Base-by-base conservation (phyloP, 2,888 invertebrate genomes). In the Kryphioiulus occultus region DNA sequence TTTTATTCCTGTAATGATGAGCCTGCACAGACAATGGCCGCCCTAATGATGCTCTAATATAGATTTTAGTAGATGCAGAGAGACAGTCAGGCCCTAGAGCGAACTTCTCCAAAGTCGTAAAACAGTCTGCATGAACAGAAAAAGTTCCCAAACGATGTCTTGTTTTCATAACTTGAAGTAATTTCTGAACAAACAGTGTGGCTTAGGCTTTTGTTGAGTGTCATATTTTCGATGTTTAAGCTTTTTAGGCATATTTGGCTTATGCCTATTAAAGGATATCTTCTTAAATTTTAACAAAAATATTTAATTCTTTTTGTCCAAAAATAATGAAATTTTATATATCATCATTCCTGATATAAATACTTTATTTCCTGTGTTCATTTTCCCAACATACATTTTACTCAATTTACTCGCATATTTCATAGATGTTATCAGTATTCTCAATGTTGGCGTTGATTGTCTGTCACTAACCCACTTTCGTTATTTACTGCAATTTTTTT, bases 41-140 rank as follows among this genome's bases (percentile, higher is more conserved):
- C 35, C 42, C 42, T 84, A 84, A 84, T 84, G 84, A 84, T 42
- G 35, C 42, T 84, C 39, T 84, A 84, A 84, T 84, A 84, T 35
- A 42, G 84, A 32, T 84, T 84, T 84, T 39, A 84, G 84, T 84
- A 42, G 35, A 84, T 84, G 84, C 84, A 84, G 4, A 39, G 84
- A 39, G 42, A 42, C 42, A 84, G 19, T 19, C 19, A 9, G 84
- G 84, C 35, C 42, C 68, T 68, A 68, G 22, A 68, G 84, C 42
- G 30, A 35, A 84, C 84, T 84, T 35, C 84, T n/a, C n/a, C 17
- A n/a, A 84, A 39, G 35, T 84, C 84, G 35, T 84, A 84, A 84
- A 84, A 84, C 35, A 84, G 84, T 84, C 84, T 84, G 19, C 22
- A 32, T 39, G 84, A 84, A 7, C 9, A 39, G 35, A 35, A 39